phyloP scores from a whole-genome alignment of 2,113 vertebrate species.

The Pithys albifrons region DNA sequence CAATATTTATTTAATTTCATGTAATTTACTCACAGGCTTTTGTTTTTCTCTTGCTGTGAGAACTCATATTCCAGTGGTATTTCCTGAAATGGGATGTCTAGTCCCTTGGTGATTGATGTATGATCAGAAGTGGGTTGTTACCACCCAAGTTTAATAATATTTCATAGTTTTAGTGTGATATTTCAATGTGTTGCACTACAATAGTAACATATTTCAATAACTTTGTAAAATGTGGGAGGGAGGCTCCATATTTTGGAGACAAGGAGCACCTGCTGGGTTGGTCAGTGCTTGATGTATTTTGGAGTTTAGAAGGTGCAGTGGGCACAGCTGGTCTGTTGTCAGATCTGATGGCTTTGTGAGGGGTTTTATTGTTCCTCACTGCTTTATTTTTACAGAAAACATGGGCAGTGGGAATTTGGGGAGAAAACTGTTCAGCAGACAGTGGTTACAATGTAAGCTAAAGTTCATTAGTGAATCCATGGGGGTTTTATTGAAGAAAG shows the following conservation, averaged over 20 bases:
- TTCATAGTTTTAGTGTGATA: neutral
- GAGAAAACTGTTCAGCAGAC: neutral
- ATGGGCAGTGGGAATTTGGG: neutral
- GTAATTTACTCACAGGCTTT: neutral
- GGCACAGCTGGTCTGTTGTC: neutral
- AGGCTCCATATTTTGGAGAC: neutral
- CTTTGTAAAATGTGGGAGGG: neutral
- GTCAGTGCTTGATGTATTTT: neutral
- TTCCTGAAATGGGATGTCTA: neutral
- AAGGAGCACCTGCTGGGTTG: neutral
- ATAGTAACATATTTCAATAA: neutral
- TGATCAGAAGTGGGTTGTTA: neutral
- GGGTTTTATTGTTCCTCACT: neutral
- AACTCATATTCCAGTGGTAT: neutral
- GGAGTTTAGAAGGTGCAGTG: neutral
- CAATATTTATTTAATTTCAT: slow-evolving; percentile 43
- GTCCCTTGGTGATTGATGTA: neutral
- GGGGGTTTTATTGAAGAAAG: neutral
- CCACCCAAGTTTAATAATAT: neutral
- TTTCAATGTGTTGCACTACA: neutral
- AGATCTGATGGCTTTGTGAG: neutral
- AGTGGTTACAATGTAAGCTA: neutral
- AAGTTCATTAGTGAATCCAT: neutral
- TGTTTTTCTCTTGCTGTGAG: neutral
- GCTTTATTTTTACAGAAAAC: slow-evolving; percentile 48